Conservation (phyloP, 2,797 vertebrate genomes). For the Podargus strigoides region DNA sequence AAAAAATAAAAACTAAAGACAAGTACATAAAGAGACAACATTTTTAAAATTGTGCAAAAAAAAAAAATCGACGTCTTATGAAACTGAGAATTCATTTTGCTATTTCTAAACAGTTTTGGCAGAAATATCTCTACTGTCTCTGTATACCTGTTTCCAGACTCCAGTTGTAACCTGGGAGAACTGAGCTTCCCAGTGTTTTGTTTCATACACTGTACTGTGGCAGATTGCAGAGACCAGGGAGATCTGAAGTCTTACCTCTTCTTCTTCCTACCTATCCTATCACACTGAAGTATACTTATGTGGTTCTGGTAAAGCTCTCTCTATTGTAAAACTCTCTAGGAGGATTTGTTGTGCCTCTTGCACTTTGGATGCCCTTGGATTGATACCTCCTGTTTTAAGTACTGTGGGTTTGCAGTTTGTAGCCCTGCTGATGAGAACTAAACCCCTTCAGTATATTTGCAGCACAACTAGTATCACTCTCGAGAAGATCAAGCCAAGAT, state of each 20-base stretch:
- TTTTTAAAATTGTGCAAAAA: neutral
- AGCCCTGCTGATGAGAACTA: neutral
- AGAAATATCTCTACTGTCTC: neutral
- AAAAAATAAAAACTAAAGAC: neutral
- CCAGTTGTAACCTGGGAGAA: neutral
- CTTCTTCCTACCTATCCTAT: neutral
- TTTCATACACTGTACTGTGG: neutral
- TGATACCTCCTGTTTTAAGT: neutral
- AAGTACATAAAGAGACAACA: neutral
- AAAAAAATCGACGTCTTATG: neutral
- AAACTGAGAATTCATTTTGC: neutral
- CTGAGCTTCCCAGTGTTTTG: neutral
- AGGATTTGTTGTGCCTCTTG: neutral
- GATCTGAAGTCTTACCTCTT: neutral
- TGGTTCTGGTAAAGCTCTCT: neutral
- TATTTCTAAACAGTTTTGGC: neutral
- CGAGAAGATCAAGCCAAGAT: neutral
- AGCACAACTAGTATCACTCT: neutral
- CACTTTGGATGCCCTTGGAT: neutral
- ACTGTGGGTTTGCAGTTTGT: neutral
- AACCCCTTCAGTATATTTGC: neutral
- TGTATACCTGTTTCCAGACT: neutral
- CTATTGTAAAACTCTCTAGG: neutral
- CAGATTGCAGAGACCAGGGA: neutral
- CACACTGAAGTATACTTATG: accelerated